Evolutionary conservation across 2,797 vertebrate species (phyloP).

Genomic region (Megaceryle alcyon): DNA sequence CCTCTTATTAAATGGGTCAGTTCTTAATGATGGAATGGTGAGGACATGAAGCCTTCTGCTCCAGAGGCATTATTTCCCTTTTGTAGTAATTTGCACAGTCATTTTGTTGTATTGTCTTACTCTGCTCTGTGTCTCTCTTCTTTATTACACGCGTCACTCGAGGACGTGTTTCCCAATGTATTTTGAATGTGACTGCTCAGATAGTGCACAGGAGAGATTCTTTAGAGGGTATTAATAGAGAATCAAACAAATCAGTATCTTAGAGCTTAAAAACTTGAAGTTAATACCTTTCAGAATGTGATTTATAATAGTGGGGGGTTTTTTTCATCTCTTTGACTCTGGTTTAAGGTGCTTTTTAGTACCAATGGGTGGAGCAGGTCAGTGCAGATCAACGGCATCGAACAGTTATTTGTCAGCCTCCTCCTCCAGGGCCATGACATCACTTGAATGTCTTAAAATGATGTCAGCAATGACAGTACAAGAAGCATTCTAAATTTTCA

Average conservation of each 20-base stretch:
- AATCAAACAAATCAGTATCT: background rate
- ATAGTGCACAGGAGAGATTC: background rate
- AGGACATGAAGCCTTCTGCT: background rate
- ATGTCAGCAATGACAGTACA: background rate
- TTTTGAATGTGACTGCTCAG: background rate
- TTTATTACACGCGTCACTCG: background rate
- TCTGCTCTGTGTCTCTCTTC: background rate
- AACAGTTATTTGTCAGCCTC: background rate
- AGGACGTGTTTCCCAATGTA: background rate
- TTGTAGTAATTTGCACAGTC: constrained; percentile 46
- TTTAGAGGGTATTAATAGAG: background rate
- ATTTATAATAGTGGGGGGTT: background rate
- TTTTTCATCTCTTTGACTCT: background rate
- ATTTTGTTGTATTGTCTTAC: background rate
- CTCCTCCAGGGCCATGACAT: background rate
- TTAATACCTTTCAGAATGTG: background rate
- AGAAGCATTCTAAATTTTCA: background rate
- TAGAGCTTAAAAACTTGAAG: background rate
- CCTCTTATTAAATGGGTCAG: constrained; percentile 50
- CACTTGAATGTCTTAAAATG: background rate
- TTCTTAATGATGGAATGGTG: background rate
- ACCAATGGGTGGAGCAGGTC: background rate
- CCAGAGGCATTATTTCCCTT: constrained; percentile 29
- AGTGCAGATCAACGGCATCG: background rate
- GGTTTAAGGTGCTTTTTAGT: background rate